Conservation (phyloP, 2,797 vertebrate genomes). For the Gorsachius magnificus region DNA sequence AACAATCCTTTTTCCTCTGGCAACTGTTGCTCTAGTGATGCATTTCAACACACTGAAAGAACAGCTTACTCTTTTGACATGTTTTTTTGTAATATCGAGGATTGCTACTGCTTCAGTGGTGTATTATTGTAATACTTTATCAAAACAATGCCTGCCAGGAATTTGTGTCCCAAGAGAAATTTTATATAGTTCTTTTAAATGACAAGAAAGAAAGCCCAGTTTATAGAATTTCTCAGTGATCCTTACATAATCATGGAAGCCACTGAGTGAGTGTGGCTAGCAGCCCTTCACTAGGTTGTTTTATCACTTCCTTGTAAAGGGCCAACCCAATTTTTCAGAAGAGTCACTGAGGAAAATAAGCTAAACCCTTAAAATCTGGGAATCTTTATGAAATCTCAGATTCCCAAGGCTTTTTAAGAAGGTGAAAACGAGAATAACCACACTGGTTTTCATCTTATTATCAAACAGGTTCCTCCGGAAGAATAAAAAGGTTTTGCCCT, state of each 20-base stretch:
- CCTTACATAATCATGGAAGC: neutral
- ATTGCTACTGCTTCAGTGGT: neutral
- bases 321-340: neutral
- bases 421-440: neutral
- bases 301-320: neutral
- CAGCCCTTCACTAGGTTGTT: neutral
- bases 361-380: neutral
- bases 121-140: constrained; percentile 55
- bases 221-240: neutral
- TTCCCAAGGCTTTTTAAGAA: neutral
- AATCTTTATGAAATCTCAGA: neutral
- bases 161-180: constrained; percentile 54
- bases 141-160: constrained; percentile 67
- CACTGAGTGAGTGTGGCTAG: neutral
- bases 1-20: constrained; percentile 18
- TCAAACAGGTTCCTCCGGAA: neutral
- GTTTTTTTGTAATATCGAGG: neutral
- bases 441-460: neutral
- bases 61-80: neutral
- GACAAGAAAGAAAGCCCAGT: constrained; percentile 27
- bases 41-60: constrained; percentile 24
- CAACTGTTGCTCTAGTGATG: constrained; percentile 25
- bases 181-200: constrained; percentile 55
- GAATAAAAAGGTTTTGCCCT: neutral
- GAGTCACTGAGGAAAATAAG: neutral